These are phyloP conservation scores for Bothrops jararaca DNA, from an alignment of 2,113 vertebrate genomes.

Conservation along the genomic window DNA sequence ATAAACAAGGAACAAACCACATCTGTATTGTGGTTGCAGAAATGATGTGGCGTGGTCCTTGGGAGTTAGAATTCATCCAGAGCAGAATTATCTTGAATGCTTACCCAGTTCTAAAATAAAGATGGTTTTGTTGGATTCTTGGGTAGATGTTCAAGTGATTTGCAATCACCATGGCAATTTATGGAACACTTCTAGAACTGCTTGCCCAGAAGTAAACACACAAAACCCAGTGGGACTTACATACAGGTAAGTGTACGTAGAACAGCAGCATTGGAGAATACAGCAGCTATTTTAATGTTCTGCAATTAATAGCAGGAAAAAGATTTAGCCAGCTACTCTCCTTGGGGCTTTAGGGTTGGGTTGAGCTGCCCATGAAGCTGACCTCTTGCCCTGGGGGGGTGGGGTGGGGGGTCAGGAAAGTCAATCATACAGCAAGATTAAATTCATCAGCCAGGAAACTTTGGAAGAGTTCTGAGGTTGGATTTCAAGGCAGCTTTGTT, in stretches of 20 bases:
- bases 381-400: not conserved
- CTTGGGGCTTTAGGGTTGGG: not conserved
- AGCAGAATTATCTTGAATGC: not conserved
- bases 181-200: not conserved
- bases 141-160: not conserved
- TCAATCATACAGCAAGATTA: fast-evolving
- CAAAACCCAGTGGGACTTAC: not conserved
- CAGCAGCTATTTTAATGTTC: fast-evolving
- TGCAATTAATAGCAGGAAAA: not conserved
- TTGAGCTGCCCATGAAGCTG: not conserved
- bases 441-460: fast-evolving
- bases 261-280: not conserved
- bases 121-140: not conserved
- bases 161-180: not conserved
- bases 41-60: not conserved
- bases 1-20: not conserved
- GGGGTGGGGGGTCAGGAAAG: not conserved
- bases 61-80: not conserved
- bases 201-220: not conserved
- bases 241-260: not conserved
- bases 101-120: not conserved
- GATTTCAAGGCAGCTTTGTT: not conserved
- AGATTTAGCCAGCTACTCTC: not conserved
- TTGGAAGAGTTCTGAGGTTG: not conserved
- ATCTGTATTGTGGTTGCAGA: not conserved